These are phyloP conservation scores for Drosophila parvula DNA, from an alignment of 1,140 invertebrate genomes.

Conservation along the genomic window DNA sequence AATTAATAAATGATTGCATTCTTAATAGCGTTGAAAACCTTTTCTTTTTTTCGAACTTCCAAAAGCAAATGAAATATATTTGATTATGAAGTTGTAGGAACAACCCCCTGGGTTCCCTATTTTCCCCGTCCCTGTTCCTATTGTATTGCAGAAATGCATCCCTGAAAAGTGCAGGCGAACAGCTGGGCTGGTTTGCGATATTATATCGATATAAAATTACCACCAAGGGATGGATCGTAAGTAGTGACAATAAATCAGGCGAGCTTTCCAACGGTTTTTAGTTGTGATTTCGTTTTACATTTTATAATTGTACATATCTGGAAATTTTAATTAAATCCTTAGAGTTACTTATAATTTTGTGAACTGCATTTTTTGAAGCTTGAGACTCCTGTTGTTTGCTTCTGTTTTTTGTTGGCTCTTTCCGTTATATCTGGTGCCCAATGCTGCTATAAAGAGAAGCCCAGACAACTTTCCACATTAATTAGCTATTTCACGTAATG, in stretches of 20 bases:
- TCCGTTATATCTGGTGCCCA: background rate
- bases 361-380: no score
- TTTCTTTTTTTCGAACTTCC: no score
- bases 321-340: background rate
- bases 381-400: no score
- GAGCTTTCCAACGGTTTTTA: background rate
- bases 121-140: no score
- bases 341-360: background rate
- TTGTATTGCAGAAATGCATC: background rate
- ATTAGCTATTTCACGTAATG: constrained; percentile 63
- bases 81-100: no score
- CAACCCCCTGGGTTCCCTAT: no score
- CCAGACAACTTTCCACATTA: constrained; percentile 21
- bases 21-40: no score
- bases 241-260: no score
- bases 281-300: background rate
- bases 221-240: background rate
- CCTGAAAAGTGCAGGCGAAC: background rate
- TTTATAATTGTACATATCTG: background rate
- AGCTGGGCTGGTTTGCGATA: background rate
- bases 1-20: no score
- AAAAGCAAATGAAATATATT: background rate
- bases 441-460: background rate
- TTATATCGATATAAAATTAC: background rate
- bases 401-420: no score